Conservation (phyloP, 2,113 vertebrate species). For the Gorsachius goisagi region DNA sequence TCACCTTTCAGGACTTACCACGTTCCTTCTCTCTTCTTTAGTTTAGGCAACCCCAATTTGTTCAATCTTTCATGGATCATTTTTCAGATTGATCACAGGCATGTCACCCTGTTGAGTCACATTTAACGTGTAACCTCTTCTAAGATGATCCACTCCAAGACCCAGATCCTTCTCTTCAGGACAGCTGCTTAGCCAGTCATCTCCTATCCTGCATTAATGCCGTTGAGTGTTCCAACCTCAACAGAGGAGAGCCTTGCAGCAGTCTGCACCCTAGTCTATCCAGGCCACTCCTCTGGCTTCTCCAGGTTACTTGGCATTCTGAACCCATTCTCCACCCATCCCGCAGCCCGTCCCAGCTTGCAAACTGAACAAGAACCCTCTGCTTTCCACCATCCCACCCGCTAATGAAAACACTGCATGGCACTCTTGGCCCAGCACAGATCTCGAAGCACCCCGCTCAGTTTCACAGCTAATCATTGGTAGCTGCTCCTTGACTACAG, state of each 20-base stretch:
- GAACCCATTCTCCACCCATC: neutral
- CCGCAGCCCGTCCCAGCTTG: neutral
- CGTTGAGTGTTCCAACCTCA: neutral
- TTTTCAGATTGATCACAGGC: neutral
- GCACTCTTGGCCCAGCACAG: neutral
- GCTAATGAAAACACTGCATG: neutral
- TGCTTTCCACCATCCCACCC: neutral
- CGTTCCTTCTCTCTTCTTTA: neutral
- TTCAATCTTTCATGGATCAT: neutral
- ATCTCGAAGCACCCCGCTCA: neutral
- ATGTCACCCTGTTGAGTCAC: neutral
- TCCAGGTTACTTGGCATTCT: neutral
- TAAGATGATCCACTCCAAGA: neutral
- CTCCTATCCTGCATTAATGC: neutral
- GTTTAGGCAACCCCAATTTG: neutral
- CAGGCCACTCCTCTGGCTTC: neutral
- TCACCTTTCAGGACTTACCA: neutral
- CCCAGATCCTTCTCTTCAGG: neutral
- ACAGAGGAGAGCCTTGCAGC: neutral
- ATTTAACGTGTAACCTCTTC: neutral
- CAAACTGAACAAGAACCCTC: neutral
- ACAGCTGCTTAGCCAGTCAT: neutral
- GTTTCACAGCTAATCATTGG: neutral
- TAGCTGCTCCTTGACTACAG: neutral
- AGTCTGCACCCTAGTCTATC: too few relatives aligned